Evolutionary conservation across 2,888 invertebrate genomes (phyloP), one percentile per base, ranked within the genome.

Genomic region (Tuberolachnus salignus): DNA sequence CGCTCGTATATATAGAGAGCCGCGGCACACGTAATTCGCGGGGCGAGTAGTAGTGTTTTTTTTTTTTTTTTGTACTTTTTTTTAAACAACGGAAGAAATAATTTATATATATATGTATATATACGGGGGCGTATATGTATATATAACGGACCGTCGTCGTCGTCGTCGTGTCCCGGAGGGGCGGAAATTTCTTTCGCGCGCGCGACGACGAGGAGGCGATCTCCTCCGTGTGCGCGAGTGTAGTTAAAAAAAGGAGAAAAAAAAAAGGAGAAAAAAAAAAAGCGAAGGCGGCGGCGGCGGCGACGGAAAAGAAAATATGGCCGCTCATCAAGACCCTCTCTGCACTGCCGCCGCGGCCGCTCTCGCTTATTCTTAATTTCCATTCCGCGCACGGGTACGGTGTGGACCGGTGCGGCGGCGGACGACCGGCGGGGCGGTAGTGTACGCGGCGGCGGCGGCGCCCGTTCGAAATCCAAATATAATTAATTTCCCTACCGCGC

Each of bases 251-350:
- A 42, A 63, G 49, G 46, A n/a, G 16, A 19, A 69, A 72, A 57
- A 51, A 42, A 72, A 59, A 69, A 80, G 74, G 80, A 64, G 74
- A 80, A 80, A 81, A 73, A 81, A 64, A 74, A 80, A 80, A 81
- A 73, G 74, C 66, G 69, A 74, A 80, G 80, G 81, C 81, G 80
- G 74, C 74, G 78, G 71, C 71, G 71, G 59, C 42, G 34, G 78
- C 59, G 80, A 75, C 80, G 81, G 82, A 82, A 82, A 82, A 82
- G 82, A 82, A 82, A 82, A 82, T 82, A 82, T 82, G 82, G 82
- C 82, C 82, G 82, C 82, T 82, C 82, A 82, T 82, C 82, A 82
- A 81, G 81, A 81, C 81, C 80, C 82, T 80, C 71, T n/a, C 34
- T 34, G 34, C 34, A 34, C 34, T n/a, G 6, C 34, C 78, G 49